Percentiles rank a stretch among this genome's conserved stretches.
phyloP scores from a whole-genome alignment of 2,113 vertebrate species.

The Lophochroa leadbeateri region DNA sequence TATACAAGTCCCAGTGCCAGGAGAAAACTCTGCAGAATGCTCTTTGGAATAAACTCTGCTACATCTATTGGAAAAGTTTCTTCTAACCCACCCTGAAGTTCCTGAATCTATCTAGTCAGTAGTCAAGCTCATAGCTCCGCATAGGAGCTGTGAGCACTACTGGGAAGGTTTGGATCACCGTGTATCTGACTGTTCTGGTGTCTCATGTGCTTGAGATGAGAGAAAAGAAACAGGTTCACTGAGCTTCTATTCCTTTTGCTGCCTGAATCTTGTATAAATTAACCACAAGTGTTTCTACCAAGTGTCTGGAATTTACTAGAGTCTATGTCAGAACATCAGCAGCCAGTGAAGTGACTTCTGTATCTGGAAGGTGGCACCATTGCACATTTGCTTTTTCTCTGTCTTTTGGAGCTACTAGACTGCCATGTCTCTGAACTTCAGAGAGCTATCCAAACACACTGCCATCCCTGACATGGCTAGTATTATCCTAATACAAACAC shows the following conservation, averaged over 20 bases:
- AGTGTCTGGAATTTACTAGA: background rate
- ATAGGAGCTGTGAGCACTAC: background rate
- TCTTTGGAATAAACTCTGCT: background rate
- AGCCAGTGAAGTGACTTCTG: background rate
- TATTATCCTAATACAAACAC: background rate
- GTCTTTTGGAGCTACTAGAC: background rate
- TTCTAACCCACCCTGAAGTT: background rate
- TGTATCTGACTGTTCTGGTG: background rate
- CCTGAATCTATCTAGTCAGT: background rate
- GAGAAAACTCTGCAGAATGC: background rate
- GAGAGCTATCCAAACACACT: background rate
- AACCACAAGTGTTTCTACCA: background rate
- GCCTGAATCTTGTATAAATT: background rate
- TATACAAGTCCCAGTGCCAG: background rate
- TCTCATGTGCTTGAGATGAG: background rate
- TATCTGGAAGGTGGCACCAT: background rate
- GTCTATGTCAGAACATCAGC: background rate
- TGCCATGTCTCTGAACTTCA: background rate
- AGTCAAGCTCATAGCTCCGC: fast-evolving
- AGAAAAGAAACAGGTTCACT: background rate
- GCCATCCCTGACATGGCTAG: background rate
- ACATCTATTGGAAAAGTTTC: background rate
- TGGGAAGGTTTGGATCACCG: background rate
- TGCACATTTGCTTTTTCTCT: background rate
- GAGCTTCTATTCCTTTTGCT: background rate